Evolutionary conservation across 2,888 invertebrate species (phyloP).

Genomic region (Drosophila lutescens): DNA sequence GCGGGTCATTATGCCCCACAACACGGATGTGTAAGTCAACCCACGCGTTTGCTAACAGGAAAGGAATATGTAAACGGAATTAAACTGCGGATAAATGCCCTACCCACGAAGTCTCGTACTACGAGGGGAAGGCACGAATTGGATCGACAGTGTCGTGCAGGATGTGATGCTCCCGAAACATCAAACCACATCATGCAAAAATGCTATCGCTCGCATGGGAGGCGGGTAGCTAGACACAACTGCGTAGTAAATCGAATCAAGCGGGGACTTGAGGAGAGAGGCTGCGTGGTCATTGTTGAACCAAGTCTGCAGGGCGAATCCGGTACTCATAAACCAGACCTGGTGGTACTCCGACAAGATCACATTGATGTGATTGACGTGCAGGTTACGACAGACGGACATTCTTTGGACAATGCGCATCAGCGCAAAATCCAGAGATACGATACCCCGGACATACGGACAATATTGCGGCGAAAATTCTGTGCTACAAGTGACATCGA

Average conservation of each 20-base stretch:
- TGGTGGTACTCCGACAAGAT: neutral
- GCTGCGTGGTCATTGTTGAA: neutral
- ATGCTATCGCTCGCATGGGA: too few species aligned
- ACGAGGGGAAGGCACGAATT: slow-evolving; percentile 3
- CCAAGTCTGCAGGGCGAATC: neutral
- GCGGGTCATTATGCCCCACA: neutral
- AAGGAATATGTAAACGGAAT: neutral
- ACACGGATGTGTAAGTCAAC: neutral
- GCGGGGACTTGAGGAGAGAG: neutral
- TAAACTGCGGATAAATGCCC: slow-evolving; percentile 9
- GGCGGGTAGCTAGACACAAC: too few species aligned
- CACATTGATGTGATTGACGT: neutral
- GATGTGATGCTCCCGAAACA: too few species aligned
- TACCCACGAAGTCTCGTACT: slow-evolving; percentile 17
- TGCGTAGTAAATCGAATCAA: neutral
- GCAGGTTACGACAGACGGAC: neutral
- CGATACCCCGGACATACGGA: neutral
- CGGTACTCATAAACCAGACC: neutral
- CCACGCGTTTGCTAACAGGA: neutral
- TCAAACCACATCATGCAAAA: too few species aligned
- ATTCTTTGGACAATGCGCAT: neutral
- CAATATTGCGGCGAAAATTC: neutral
- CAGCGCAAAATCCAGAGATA: neutral
- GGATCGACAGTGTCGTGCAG: too few species aligned
- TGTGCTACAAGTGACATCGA: neutral